Percentiles rank a stretch among this genome's conserved stretches.
Conservation (phyloP, 2,113 vertebrate species). For the Aldabrachelys gigantea region DNA sequence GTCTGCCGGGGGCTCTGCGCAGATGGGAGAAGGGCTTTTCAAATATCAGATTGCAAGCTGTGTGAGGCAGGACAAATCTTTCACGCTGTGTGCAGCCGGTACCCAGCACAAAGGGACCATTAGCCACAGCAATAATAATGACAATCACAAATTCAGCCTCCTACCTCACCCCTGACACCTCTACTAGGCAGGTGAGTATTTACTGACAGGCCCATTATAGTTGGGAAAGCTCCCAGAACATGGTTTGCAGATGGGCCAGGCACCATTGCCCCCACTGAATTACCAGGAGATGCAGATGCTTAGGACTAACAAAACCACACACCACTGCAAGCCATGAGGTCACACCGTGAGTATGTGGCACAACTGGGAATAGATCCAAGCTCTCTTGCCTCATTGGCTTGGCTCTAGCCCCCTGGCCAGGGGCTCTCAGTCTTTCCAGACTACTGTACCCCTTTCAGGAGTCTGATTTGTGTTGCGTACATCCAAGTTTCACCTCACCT, state of each 20-base stretch:
- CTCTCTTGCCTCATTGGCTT: fast-evolving
- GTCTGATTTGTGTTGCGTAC: no score
- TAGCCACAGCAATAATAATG: background rate
- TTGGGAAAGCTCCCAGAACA: background rate
- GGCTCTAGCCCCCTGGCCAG: background rate
- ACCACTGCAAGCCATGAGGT: background rate
- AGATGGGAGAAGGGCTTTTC: background rate
- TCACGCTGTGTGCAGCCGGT: background rate
- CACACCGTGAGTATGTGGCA: background rate
- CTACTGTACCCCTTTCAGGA: no score
- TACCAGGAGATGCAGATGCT: background rate
- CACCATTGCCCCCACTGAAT: background rate
- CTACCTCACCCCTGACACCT: background rate
- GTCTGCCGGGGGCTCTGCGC: background rate
- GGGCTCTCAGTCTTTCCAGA: no score
- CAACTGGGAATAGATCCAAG: background rate
- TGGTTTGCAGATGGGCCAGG: background rate
- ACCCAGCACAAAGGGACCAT: fast-evolving
- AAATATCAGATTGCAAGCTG: background rate
- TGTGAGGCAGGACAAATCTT: background rate
- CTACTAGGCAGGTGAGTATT: background rate
- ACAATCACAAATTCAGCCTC: background rate
- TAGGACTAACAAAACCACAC: background rate
- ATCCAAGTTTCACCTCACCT: no score
- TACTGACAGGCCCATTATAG: background rate